Evolutionary conservation across 2,888 invertebrate genomes (phyloP).

Genomic region (Leptopilina myrica): DNA sequence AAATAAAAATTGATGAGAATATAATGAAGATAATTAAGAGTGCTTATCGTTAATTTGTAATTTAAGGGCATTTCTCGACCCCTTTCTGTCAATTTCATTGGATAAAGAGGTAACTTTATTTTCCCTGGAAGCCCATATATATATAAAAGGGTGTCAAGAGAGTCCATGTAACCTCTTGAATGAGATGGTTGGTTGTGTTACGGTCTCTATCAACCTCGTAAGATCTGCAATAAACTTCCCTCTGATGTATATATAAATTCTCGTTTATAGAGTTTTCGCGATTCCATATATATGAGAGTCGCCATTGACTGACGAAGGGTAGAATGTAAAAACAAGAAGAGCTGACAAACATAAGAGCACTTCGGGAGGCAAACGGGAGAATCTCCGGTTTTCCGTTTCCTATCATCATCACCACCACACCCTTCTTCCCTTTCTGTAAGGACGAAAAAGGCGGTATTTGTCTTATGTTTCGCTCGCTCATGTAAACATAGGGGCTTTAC

Average conservation of each 20-base stretch:
- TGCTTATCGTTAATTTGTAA: conserved; percentile 9
- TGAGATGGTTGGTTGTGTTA: conserved; percentile 8
- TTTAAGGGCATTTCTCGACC: neutral
- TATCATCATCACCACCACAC: conserved; percentile 34
- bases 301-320: conserved; percentile 31
- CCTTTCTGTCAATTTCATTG: conserved; percentile 10
- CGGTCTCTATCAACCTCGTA: conserved; percentile 31
- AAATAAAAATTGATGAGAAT: neutral
- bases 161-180: conserved; percentile 27
- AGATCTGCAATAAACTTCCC: conserved; percentile 30
- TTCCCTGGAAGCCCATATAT: neutral
- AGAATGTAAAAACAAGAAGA: conserved; percentile 25
- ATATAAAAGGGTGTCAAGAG: conserved; percentile 14
- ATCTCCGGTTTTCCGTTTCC: conserved; percentile 18
- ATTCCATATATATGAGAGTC: conserved; percentile 4
- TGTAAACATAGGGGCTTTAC: conserved; percentile 53
- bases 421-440: conserved; percentile 5
- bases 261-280: conserved; percentile 25
- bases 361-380: conserved; percentile 12
- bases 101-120: conserved; percentile 21
- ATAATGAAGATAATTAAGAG: conserved; percentile 1
- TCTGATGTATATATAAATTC: conserved; percentile 3
- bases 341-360: conserved; percentile 21
- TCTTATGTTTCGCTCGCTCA: conserved; percentile 58
- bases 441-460: conserved; percentile 53